Percentiles rank a stretch among this genome's conserved stretches.
Conservation (phyloP, 2,797 vertebrate species). For the Labroides dimidiatus region DNA sequence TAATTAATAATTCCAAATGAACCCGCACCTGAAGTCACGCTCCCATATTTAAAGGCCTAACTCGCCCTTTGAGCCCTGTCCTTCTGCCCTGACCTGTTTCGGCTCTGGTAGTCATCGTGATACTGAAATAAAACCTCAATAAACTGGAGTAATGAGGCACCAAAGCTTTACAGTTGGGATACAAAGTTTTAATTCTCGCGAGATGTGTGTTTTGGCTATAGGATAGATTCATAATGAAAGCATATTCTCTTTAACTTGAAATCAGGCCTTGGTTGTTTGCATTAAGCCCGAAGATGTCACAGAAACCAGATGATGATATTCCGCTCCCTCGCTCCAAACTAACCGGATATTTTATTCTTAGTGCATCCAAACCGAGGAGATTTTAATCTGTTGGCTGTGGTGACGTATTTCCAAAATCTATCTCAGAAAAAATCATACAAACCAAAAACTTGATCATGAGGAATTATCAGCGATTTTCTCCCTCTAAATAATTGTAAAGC, state of each 20-base stretch:
- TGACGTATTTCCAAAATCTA: neutral
- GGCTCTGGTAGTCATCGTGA: neutral
- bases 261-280: neutral
- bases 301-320: neutral
- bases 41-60: slow-evolving; percentile 1
- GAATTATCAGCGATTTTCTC: neutral
- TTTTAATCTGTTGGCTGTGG: no score
- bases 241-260: neutral
- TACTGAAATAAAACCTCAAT: neutral
- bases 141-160: accelerated
- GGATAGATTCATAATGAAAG: neutral
- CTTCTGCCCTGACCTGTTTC: no score
- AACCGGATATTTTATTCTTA: neutral
- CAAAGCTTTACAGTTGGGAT: neutral
- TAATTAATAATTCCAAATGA: neutral
- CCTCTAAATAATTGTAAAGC: neutral
- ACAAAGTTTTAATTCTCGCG: neutral
- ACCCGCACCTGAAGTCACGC: neutral
- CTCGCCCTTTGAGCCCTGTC: neutral
- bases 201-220: neutral
- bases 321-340: no score
- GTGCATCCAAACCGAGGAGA: no score
- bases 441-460: neutral
- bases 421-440: slow-evolving; percentile 1
- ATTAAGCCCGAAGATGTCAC: neutral